phyloP scores from a whole-genome alignment of 2,113 vertebrate genomes.

The Myotis yumanensis region DNA sequence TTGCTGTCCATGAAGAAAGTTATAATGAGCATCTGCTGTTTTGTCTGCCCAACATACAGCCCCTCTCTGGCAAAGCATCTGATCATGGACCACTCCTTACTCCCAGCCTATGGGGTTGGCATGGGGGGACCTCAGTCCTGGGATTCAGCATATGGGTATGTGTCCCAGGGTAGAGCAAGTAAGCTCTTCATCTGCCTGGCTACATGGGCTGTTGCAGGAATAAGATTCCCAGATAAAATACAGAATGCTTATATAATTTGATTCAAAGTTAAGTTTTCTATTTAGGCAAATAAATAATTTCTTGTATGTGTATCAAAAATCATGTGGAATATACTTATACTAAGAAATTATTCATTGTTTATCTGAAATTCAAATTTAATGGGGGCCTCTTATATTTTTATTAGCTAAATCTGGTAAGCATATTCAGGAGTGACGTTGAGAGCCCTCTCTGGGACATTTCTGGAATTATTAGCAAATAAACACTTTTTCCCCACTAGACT shows the following conservation, averaged over 20 bases:
- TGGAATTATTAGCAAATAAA: background rate
- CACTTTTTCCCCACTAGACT: background rate
- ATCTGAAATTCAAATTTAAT: background rate
- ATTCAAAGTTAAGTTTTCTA: constrained; percentile 1
- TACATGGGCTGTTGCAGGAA: too few species aligned
- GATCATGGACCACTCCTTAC: background rate
- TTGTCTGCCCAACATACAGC: background rate
- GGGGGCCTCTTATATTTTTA: background rate
- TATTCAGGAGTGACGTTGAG: background rate
- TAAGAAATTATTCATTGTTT: background rate
- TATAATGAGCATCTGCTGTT: background rate
- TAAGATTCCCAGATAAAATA: background rate
- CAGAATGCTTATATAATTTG: background rate
- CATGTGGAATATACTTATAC: background rate
- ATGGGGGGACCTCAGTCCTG: background rate
- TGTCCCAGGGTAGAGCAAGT: background rate
- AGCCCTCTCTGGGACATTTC: background rate
- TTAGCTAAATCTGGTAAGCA: background rate
- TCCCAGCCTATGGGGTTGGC: too few species aligned
- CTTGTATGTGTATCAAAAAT: background rate
- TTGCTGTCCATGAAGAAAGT: background rate
- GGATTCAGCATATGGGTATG: too few species aligned
- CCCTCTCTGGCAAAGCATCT: background rate
- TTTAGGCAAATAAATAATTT: background rate
- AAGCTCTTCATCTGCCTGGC: background rate